Evolutionary conservation across 2,113 vertebrate species (phyloP).

Genomic region (Actenoides lindsayi): DNA sequence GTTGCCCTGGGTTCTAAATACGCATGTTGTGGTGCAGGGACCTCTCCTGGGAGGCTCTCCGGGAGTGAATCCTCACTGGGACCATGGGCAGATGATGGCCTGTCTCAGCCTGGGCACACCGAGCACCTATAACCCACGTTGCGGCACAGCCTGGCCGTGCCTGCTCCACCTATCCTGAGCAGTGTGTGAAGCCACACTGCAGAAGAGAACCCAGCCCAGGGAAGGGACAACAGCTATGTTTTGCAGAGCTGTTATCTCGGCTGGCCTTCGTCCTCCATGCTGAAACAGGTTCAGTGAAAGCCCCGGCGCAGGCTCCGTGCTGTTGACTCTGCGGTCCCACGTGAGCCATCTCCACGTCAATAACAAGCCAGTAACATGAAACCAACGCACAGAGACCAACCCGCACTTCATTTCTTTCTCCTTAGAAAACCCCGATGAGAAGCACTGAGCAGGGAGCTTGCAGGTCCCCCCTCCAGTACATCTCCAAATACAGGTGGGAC

Average conservation of each 20-base stretch:
- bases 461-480: neutral
- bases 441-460: rapidly evolving
- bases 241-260: neutral
- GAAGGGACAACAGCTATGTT: neutral
- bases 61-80: rapidly evolving
- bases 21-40: rapidly evolving
- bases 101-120: neutral
- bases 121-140: rapidly evolving
- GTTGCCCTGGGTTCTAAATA: neutral
- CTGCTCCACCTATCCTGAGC: rapidly evolving
- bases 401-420: neutral
- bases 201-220: neutral
- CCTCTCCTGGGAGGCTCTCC: neutral
- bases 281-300: neutral
- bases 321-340: conserved; percentile 40
- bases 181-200: rapidly evolving
- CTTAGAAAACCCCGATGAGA: neutral
- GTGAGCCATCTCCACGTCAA: conserved; percentile 27
- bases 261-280: rapidly evolving
- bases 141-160: rapidly evolving
- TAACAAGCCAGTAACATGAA: neutral
- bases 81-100: neutral
- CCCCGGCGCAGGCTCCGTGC: neutral
- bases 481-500: neutral
- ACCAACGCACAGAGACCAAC: neutral